These are phyloP conservation scores for Diplogasteroides magnus DNA, from an alignment of 1,140 invertebrate genomes.

Conservation along the genomic window DNA sequence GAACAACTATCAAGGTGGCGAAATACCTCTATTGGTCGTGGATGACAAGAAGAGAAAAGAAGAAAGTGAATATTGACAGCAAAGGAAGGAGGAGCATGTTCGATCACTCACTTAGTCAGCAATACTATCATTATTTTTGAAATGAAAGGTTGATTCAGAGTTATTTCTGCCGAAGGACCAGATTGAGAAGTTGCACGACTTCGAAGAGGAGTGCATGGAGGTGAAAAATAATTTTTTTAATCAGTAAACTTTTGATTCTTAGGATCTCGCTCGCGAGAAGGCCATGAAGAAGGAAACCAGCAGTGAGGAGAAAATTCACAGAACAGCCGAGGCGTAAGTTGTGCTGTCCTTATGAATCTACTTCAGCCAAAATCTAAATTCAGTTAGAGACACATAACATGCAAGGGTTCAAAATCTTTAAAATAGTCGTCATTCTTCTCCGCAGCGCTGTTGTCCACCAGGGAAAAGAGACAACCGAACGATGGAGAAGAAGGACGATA, in stretches of 20 bases:
- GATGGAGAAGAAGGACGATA: too few relatives aligned
- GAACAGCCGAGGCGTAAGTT: conserved; percentile 34
- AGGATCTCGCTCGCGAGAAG: conserved; percentile 36
- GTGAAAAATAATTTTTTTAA: conserved; percentile 63
- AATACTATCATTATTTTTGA: neutral
- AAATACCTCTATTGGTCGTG: too few relatives aligned
- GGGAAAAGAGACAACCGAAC: too few relatives aligned
- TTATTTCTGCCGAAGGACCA: conserved; percentile 84
- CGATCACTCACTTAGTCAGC: conserved; percentile 75
- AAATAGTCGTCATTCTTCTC: neutral
- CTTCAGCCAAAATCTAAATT: neutral
- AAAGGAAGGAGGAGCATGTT: conserved; percentile 66
- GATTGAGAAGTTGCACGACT: conserved; percentile 85
- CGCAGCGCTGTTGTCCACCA: too few relatives aligned
- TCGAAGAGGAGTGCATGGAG: conserved; percentile 92
- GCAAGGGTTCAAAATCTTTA: neutral
- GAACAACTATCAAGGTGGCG: too few relatives aligned
- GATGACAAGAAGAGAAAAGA: too few relatives aligned
- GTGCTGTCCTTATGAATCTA: neutral
- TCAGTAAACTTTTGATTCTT: neutral
- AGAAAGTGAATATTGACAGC: too few relatives aligned
- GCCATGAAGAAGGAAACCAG: conserved; percentile 33
- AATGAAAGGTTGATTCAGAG: conserved; percentile 58
- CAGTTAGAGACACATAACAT: neutral
- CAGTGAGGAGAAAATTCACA: conserved; percentile 41